Conservation (phyloP, 2,888 invertebrate genomes). For the Acronicta aceris region DNA sequence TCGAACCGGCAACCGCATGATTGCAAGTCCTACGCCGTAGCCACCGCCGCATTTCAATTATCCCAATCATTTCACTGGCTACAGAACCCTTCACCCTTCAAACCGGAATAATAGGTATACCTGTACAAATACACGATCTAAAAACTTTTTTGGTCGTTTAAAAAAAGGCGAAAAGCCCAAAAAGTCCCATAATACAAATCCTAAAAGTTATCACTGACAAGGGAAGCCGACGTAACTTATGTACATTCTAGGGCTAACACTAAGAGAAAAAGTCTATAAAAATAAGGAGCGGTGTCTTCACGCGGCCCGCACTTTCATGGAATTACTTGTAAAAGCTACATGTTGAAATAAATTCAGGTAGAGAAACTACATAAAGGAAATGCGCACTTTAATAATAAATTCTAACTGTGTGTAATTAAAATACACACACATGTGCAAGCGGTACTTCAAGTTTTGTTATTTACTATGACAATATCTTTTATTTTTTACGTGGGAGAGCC, state of each 20-base stretch:
- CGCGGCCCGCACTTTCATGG: conserved; percentile 4
- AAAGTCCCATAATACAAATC: conserved; percentile 18
- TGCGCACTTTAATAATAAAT: conserved; percentile 28
- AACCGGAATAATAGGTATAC: too few relatives aligned
- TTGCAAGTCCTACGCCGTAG: too few relatives aligned
- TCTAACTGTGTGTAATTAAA: conserved; percentile 32
- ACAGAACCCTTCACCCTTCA: too few relatives aligned
- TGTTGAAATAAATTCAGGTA: conserved; percentile 13
- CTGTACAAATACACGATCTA: too few relatives aligned
- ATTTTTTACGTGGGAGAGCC: too few relatives aligned
- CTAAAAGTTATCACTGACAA: conserved; percentile 38
- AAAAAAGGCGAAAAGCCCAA: neutral
- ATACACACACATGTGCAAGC: conserved; percentile 13
- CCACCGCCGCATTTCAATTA: too few relatives aligned
- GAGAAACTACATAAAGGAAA: conserved; percentile 4
- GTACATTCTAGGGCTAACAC: conserved; percentile 24
- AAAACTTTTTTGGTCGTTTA: too few relatives aligned
- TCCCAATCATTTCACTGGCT: too few relatives aligned
- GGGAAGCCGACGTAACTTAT: conserved; percentile 31
- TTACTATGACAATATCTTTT: conserved; percentile 3
- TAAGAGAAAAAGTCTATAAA: conserved; percentile 33
- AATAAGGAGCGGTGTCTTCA: conserved; percentile 33
- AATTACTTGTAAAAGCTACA: conserved; percentile 12
- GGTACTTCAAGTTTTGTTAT: neutral
- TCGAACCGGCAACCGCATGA: too few relatives aligned